Conservation (phyloP, 1,140 invertebrate genomes). For the Drosophila cardini region DNA sequence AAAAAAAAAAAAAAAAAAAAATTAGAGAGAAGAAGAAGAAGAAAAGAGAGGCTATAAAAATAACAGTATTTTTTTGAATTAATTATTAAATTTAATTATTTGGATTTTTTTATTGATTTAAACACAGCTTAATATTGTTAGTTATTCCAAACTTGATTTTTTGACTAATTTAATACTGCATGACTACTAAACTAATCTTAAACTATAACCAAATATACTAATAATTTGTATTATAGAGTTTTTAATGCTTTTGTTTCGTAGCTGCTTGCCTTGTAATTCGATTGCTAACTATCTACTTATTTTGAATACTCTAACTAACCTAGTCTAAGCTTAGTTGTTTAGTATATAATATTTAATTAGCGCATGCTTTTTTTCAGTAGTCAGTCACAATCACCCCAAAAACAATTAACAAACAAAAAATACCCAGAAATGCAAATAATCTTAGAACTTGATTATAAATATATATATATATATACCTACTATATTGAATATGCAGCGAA, state of each 20-base stretch:
- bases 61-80: neutral
- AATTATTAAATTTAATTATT: conserved; percentile 12
- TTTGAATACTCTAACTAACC: conserved; percentile 11
- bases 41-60: conserved; percentile 41
- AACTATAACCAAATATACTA: conserved; percentile 4
- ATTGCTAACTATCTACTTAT: conserved; percentile 20
- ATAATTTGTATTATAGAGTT: conserved; percentile 20
- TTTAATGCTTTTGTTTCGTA: conserved; percentile 39
- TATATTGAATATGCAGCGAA: conserved; percentile 52
- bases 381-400: conserved; percentile 27
- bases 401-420: no score
- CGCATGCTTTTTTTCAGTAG: conserved; percentile 47
- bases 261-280: conserved; percentile 36
- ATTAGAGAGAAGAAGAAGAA: neutral
- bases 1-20: conserved; percentile 24
- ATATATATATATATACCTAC: no score
- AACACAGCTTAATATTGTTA: conserved; percentile 22
- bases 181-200: conserved; percentile 18
- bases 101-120: conserved; percentile 19
- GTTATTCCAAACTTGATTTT: conserved; percentile 22
- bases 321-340: conserved; percentile 3
- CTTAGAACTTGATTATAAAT: conserved; percentile 23
- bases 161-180: conserved; percentile 31
- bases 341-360: conserved; percentile 13
- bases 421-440: conserved; percentile 25